Conservation (phyloP, 2,113 vertebrate genomes). For the Australoheros scitulus region DNA sequence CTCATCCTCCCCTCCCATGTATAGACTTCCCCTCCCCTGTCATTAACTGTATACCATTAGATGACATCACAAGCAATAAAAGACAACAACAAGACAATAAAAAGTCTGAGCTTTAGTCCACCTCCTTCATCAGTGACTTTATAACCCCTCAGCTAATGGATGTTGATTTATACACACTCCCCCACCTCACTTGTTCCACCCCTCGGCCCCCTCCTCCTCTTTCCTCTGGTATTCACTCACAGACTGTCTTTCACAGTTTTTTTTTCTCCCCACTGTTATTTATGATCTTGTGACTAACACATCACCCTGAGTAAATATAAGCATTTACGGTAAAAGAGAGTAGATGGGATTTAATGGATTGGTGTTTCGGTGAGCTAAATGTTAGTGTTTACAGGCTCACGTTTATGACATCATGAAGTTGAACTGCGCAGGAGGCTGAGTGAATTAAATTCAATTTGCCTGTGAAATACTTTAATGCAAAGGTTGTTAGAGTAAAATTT, state of each 20-base stretch:
- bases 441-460: constrained; percentile 61
- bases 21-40: constrained; percentile 63
- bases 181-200: constrained; percentile 58
- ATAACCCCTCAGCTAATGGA: constrained; percentile 77
- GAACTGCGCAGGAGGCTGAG: constrained; percentile 38
- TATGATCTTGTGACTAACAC: constrained; percentile 64
- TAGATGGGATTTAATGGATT: constrained; percentile 41
- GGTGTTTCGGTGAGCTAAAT: constrained; percentile 46
- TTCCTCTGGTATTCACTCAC: constrained; percentile 23
- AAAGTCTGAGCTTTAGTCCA: constrained; percentile 58
- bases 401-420: constrained; percentile 74
- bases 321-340: constrained; percentile 56
- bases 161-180: constrained; percentile 77
- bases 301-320: constrained; percentile 68
- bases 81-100: constrained; percentile 80
- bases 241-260: constrained; percentile 15
- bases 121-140: constrained; percentile 78
- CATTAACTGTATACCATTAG: constrained; percentile 75
- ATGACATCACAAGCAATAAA: constrained; percentile 83
- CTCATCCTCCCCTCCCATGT: constrained; percentile 62
- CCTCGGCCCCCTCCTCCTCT: constrained; percentile 3
- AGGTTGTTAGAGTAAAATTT: constrained; percentile 13
- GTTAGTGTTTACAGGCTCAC: constrained; percentile 56
- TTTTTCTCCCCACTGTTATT: constrained; percentile 53
- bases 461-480: constrained; percentile 56